Evolutionary conservation across 2,888 invertebrate genomes (phyloP), one percentile per base, ranked within the genome.

Genomic region (Agrochola lychnidis): DNA sequence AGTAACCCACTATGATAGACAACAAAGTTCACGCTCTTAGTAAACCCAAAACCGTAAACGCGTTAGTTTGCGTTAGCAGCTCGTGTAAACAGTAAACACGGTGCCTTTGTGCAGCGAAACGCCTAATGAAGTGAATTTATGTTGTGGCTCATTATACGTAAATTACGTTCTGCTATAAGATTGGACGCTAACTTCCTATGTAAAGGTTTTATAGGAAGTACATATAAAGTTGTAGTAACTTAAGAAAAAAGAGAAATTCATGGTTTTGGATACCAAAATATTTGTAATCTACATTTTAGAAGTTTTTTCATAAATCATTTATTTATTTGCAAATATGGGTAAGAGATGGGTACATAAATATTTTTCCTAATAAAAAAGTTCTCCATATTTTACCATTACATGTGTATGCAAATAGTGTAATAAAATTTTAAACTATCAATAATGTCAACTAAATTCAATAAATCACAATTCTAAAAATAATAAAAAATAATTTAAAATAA

Each of bases 51-150:
- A 75, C 73, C 66, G n/a, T 78, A 63, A 88, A 82, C 84, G 71
- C 53, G 75, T 73, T 64, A 57, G 76, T 86, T 80, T 71, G 70
- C 69, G 81, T 83, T 84, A 76, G 71, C 42, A 80, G 76, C 64
- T 76, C 70, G 76, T 85, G 82, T 83, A 82, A 80, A 80, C 77
- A 79, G 89, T 82, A 78, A 79, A 57, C 57, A 57, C 57, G 5
- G 25, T 56, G 78, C 81, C 89, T 89, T 90, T 89, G 85, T 90
- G 85, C 76, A 70, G 77, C 78, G 76, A 42, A 82, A 71, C 82
- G 76, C 80, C 82, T 91, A 91, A 92, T 91, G 91, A 91, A 90
- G 89, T 89, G 85, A 90, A 92, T 91, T 91, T 92, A 92, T 91
- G 89, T 88, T 83, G 79, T 70, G 66, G 72, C 67, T 85, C 83